A percentile compares a stretch with the other conserved stretches of the same genome.
phyloP scores from a whole-genome alignment of 2,113 vertebrate genomes.

The Anguilla japonica region DNA sequence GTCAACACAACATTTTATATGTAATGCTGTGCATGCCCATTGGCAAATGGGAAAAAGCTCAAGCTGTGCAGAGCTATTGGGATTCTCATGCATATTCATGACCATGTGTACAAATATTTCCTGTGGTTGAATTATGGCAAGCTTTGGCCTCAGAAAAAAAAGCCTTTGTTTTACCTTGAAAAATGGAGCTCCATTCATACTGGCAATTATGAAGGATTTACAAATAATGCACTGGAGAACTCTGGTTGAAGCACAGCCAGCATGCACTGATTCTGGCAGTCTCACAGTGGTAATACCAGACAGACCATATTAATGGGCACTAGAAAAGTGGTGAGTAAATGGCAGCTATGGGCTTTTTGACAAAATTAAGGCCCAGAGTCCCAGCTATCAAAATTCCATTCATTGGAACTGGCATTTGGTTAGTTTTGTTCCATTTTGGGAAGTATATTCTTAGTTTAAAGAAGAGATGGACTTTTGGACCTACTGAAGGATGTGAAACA shows the following conservation, averaged over 20 bases:
- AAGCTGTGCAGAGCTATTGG: background rate
- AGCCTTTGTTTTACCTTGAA: background rate
- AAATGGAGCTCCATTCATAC: background rate
- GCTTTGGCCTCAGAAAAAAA: background rate
- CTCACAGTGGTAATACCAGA: background rate
- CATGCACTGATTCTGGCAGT: background rate
- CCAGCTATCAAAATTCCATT: background rate
- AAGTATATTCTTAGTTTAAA: background rate
- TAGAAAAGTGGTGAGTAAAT: background rate
- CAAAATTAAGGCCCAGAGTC: background rate
- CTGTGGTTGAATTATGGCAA: background rate
- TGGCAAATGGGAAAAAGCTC: background rate
- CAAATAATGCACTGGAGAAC: background rate
- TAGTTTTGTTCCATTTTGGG: background rate
- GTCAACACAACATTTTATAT: background rate
- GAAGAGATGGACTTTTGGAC: background rate
- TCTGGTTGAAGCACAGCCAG: background rate
- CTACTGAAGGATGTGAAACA: background rate
- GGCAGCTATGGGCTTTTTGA: constrained; percentile 7
- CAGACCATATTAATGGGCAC: background rate
- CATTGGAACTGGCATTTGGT: background rate
- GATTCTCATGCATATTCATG: background rate
- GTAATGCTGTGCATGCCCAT: background rate
- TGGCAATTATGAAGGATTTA: background rate
- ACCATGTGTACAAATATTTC: background rate